Percentiles rank a stretch among this genome's conserved stretches.
These are phyloP conservation scores for Nowickia ferox DNA, from an alignment of 2,888 invertebrate species.

Conservation along the genomic window DNA sequence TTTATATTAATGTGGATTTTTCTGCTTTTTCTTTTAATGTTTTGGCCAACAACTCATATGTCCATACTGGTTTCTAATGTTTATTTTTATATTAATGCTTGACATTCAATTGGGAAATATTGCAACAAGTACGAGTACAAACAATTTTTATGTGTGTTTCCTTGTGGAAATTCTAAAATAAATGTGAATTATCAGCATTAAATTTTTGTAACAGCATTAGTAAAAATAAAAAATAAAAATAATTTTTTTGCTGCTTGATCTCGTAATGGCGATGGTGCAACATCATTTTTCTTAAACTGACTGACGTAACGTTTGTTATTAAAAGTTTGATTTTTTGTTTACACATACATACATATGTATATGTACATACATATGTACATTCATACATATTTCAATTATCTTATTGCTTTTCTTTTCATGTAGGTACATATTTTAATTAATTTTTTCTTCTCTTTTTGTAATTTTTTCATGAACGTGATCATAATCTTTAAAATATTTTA, in stretches of 20 bases:
- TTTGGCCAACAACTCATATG: neutral
- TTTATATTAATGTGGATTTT: neutral
- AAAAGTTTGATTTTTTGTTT: constrained; percentile 12
- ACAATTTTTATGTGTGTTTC: constrained; percentile 10
- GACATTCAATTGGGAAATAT: constrained; percentile 28
- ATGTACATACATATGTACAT: no score
- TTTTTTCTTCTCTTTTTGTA: constrained; percentile 33
- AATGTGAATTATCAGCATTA: constrained; percentile 1
- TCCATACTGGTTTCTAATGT: neutral
- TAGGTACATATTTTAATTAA: neutral
- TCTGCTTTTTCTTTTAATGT: neutral
- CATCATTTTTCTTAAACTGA: constrained; percentile 58
- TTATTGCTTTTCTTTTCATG: constrained; percentile 30
- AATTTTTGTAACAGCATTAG: neutral
- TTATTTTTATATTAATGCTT: constrained; percentile 15
- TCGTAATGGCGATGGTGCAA: constrained; percentile 36
- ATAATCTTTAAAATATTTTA: constrained; percentile 65
- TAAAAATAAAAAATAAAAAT: neutral
- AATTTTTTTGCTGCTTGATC: neutral
- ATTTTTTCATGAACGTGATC: constrained; percentile 71
- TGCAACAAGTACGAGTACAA: constrained; percentile 12
- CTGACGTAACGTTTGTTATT: constrained; percentile 64
- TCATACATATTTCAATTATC: constrained; percentile 20
- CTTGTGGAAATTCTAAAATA: constrained; percentile 42
- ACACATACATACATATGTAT: neutral